Evolutionary conservation across 2,888 invertebrate genomes (phyloP), one percentile per base, ranked within the genome.

Genomic region (Pharmacophagus antenor): DNA sequence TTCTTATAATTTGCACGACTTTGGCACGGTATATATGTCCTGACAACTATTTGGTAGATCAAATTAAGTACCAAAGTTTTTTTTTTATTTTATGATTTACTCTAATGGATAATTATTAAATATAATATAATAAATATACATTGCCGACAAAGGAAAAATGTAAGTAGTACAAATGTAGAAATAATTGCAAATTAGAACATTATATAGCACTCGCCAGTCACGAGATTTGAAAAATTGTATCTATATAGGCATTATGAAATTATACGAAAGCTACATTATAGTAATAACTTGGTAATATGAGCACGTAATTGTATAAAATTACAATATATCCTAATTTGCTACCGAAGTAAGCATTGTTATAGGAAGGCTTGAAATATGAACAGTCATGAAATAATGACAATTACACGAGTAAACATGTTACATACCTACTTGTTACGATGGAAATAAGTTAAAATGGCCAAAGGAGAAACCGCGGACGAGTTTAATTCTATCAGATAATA

Each of bases 351-450:
- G 20, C 21, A 18, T 37, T 20, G 37, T n/a, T 53, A 42, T 18
- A 41, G 42, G 12, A 41, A 48, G 22, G 21, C 53, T 51, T 37
- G 37, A 10, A 49, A 49, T 17, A n/a, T 44, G n/a, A 48, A 48
- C 18, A 21, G 22, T n/a, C 48, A 23, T 23, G 22, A 21, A 18
- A 23, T n/a, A 3, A 20, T 23, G 48, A 20, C 23, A 48, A 22
- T 15, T 48, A 1, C 23, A 52, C 51, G 6, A 8, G n/a, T 21
- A 20, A 21, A 37, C 3, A 15, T 37, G 6, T 6, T n/a, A n/a
- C n/a, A n/a, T n/a, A n/a, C n/a, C n/a, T n/a, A n/a, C n/a, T n/a
- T n/a, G 37, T 37, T 37, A n/a, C 5, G n/a, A 4, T 37, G 37
- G n/a, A 37, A 37, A 37, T 5, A n/a, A n/a, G 4, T 27, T 2